Evolutionary conservation across 1,140 invertebrate species (phyloP).

Genomic region (Cyrtorhinus lividipennis): DNA sequence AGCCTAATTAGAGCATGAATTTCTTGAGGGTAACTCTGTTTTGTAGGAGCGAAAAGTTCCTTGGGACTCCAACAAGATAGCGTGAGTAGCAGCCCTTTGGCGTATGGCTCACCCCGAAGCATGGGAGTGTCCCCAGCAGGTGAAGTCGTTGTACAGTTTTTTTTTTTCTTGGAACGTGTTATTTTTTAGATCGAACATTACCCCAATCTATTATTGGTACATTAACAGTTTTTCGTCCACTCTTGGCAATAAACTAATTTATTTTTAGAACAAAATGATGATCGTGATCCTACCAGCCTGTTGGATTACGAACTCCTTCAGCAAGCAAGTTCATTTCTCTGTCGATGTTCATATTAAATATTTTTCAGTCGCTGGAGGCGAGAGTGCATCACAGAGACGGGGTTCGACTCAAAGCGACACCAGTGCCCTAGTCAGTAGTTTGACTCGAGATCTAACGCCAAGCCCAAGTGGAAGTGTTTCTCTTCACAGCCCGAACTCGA

Average conservation of each 20-base stretch:
- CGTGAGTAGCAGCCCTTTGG: slow-evolving; percentile 32
- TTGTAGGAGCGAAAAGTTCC: slow-evolving; percentile 18
- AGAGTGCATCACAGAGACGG: slow-evolving; percentile 33
- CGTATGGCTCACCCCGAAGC: slow-evolving; percentile 39
- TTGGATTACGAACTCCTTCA: no score
- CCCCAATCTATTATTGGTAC: no score
- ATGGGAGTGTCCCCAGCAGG: slow-evolving; percentile 41
- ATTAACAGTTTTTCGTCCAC: no score
- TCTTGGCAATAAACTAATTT: no score
- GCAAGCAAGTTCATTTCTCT: no score
- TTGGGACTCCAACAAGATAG: slow-evolving; percentile 19
- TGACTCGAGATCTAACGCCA: slow-evolving; percentile 44
- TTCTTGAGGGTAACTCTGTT: slow-evolving; percentile 5
- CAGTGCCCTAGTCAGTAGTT: slow-evolving; percentile 45
- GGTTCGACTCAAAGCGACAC: slow-evolving; percentile 49
- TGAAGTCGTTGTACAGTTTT: slow-evolving; percentile 29
- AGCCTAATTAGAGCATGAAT: no score
- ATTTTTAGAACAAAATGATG: no score
- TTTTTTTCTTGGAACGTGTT: no score
- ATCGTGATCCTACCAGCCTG: no score
- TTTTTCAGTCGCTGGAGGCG: slow-evolving; percentile 26
- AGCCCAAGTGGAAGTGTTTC: slow-evolving; percentile 41
- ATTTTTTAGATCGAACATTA: no score
- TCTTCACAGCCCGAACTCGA: slow-evolving; percentile 30
- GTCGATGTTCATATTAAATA: no score